phyloP scores from a whole-genome alignment of 2,113 vertebrate genomes.

The Epinephelus cyanopodus region DNA sequence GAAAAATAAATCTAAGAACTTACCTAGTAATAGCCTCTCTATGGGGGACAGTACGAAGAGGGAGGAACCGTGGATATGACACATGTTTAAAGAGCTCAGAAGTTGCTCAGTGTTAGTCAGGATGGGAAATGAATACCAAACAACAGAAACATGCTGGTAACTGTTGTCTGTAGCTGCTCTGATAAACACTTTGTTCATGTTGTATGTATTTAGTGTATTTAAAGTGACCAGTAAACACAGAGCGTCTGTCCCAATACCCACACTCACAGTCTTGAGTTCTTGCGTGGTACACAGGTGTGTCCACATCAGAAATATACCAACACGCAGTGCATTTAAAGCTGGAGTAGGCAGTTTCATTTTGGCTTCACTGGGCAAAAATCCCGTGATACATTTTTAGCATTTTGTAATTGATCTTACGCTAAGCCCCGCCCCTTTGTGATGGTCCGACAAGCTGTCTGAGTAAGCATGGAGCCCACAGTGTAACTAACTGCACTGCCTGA shows the following conservation, averaged over 20 bases:
- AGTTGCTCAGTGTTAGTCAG: slow-evolving; percentile 49
- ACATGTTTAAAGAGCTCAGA: slow-evolving; percentile 68
- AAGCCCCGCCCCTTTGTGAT: too few species aligned
- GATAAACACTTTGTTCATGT: neutral
- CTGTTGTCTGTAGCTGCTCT: slow-evolving; percentile 34
- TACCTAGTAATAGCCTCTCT: slow-evolving; percentile 83
- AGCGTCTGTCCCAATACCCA: neutral
- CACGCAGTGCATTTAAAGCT: too few species aligned
- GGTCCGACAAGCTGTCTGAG: too few species aligned
- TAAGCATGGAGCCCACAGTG: too few species aligned
- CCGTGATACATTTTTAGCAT: too few species aligned
- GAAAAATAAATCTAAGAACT: slow-evolving; percentile 74
- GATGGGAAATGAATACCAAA: slow-evolving; percentile 41
- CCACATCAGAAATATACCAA: too few species aligned
- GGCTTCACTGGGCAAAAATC: too few species aligned
- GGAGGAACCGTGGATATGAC: slow-evolving; percentile 70
- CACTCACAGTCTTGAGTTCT: neutral
- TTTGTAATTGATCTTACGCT: too few species aligned
- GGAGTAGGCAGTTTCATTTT: too few species aligned
- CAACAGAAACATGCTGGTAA: slow-evolving; percentile 37
- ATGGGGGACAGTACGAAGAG: slow-evolving; percentile 66
- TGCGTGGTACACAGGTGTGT: too few species aligned
- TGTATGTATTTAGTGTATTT: neutral
- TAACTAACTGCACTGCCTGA: too few species aligned
- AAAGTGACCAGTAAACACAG: neutral